Evolutionary conservation across 2,888 invertebrate species (phyloP).

Genomic region (Deilephila porcellus): DNA sequence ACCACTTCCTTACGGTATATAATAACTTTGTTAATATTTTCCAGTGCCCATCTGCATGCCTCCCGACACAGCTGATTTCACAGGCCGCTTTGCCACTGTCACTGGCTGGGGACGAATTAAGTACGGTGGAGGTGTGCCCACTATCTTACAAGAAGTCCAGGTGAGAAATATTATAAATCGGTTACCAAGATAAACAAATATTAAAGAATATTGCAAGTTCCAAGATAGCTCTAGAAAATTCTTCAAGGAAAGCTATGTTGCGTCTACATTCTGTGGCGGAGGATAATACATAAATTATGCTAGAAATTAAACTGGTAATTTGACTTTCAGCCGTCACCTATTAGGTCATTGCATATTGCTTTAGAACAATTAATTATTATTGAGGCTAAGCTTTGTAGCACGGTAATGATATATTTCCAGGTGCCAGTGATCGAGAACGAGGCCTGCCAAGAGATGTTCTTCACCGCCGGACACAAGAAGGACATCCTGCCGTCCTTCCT

Average conservation of each 20-base stretch:
- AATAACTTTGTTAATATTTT: slow-evolving; percentile 39
- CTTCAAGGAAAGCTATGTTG: too few species aligned
- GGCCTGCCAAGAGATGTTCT: slow-evolving; percentile 97
- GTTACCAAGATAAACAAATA: too few species aligned
- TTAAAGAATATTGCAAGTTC: too few species aligned
- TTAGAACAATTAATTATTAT: too few species aligned
- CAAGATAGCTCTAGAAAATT: too few species aligned
- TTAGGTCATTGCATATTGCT: too few species aligned
- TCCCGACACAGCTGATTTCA: slow-evolving; percentile 90
- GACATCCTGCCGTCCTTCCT: slow-evolving; percentile 94
- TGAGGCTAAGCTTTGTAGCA: too few species aligned
- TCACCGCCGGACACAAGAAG: slow-evolving; percentile 94
- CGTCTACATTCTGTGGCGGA: too few species aligned
- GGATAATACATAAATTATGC: too few species aligned
- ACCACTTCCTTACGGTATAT: too few species aligned
- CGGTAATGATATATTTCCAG: slow-evolving; percentile 62
- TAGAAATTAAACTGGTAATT: too few species aligned
- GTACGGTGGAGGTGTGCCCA: slow-evolving; percentile 96
- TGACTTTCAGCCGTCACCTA: too few species aligned
- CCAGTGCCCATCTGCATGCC: slow-evolving; percentile 96
- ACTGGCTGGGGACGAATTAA: slow-evolving; percentile 97
- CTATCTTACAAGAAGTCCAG: slow-evolving; percentile 95
- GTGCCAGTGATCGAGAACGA: slow-evolving; percentile 96
- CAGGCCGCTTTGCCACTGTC: slow-evolving; percentile 94
- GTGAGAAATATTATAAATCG: slow-evolving; percentile 58